Conservation (phyloP, 2,113 vertebrate genomes). For the Columba janthina region DNA sequence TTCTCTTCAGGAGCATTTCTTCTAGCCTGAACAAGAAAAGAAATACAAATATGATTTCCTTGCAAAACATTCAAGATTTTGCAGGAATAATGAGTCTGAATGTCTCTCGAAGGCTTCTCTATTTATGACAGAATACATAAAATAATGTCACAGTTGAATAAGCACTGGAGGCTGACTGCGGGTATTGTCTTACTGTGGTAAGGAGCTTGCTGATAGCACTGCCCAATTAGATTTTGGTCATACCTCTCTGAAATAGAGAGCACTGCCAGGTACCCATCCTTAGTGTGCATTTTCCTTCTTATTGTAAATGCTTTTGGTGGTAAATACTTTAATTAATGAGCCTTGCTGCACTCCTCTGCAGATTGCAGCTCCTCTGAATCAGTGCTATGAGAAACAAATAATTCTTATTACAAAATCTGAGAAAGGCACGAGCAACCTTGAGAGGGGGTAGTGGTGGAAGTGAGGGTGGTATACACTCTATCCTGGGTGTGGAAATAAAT, state of each 20-base stretch:
- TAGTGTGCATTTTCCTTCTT: background rate
- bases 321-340: background rate
- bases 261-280: background rate
- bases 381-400: background rate
- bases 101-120: background rate
- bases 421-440: background rate
- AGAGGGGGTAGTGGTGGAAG: no score
- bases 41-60: background rate
- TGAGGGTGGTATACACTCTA: background rate
- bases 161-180: background rate
- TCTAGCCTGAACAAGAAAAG: background rate
- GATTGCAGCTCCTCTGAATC: background rate
- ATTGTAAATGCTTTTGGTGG: background rate
- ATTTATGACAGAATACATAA: background rate
- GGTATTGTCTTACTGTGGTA: background rate
- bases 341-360: background rate
- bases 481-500: background rate
- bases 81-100: background rate
- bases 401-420: background rate
- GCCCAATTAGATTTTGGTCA: background rate
- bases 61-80: background rate
- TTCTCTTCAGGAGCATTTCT: background rate
- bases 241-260: background rate
- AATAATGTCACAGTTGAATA: background rate
- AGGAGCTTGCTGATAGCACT: background rate